Base-by-base conservation (phyloP, 2,888 invertebrate species). In the Nomada flava region DNA sequence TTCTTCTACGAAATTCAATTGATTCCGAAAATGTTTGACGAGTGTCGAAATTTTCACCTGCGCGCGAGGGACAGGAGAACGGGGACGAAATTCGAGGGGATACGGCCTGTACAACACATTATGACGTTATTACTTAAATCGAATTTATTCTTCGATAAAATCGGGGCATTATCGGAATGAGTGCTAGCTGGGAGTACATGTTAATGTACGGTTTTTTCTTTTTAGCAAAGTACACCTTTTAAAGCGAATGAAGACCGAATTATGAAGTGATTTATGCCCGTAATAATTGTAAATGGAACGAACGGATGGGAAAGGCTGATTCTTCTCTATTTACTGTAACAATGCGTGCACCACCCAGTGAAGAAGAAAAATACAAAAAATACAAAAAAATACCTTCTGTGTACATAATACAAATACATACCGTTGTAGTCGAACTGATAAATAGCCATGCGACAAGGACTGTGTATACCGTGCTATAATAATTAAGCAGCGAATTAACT, bases 91-190 rank as follows among this genome's bases (percentile, higher is more conserved):
- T 18, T 23, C 36, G 36, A 20, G 23, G 23, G 20, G 9, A 26
- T 18, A 47, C 47, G 50, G 47, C 47, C 47, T n/a, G 20, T 53
- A 36, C 15, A 67, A 67, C 36, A 20, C 23, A 67, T 67, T 23
- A 53, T 53, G 36, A 42, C 36, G 67, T 68, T 68, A 68, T 55
- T 68, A 55, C 59, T 70, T 47, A 70, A 70, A 70, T 70, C 59
- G 59, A 70, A 70, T 70, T 70, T 59, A 59, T n/a, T n/a, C 29
- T 47, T 47, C 69, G 69, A 70, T 59, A 26, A 69, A 69, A 69
- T 47, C 57, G 13, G 26, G 15, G 59, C 59, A 59, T 70, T 59
- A 59, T 59, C 20, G 52, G 26, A 70, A 70, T n/a, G 59, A 59
- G 23, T 59, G 29, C 26, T n/a, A 2, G 42, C 55, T 44, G 42